A percentile compares a stretch with the other conserved stretches of the same genome.
phyloP scores from a whole-genome alignment of 2,888 invertebrate genomes.

The Napeogenes sylphis region DNA sequence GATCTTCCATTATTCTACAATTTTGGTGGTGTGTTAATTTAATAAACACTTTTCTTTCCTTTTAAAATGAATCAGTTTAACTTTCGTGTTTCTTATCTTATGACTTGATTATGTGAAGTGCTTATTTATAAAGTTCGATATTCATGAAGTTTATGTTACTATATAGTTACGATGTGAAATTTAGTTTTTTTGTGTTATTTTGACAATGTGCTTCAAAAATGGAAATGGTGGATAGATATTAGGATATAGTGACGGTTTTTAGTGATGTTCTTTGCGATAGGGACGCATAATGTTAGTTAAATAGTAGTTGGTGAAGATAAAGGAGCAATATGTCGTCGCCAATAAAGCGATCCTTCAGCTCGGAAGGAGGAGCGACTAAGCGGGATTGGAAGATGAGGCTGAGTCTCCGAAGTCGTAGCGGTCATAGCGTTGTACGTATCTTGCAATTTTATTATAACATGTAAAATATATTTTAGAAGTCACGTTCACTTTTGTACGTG shows the following conservation, averaged over 20 bases:
- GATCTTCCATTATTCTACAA: not conserved
- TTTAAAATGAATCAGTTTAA: slow-evolving; percentile 10
- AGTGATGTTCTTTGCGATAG: slow-evolving; percentile 39
- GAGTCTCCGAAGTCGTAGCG: slow-evolving; percentile 83
- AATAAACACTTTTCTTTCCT: too few species aligned
- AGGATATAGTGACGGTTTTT: slow-evolving; percentile 13
- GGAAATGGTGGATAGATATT: slow-evolving; percentile 8
- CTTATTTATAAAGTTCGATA: not conserved
- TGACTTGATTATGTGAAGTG: slow-evolving; percentile 16
- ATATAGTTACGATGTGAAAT: slow-evolving; percentile 16
- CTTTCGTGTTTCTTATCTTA: not conserved
- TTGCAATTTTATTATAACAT: not conserved
- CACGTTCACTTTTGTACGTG: too few species aligned
- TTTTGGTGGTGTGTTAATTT: too few species aligned
- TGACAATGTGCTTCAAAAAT: slow-evolving; percentile 10
- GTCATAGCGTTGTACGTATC: slow-evolving; percentile 75
- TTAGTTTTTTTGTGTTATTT: not conserved
- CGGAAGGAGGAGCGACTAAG: slow-evolving; percentile 76
- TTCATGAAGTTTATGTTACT: not conserved
- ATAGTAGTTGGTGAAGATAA: not conserved
- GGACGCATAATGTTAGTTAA: slow-evolving; percentile 42
- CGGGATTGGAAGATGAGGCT: slow-evolving; percentile 86
- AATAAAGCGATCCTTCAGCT: slow-evolving; percentile 82
- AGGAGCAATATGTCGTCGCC: slow-evolving; percentile 58
- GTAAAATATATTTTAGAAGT: not conserved